Conservation (phyloP, 1,140 invertebrate species). For the Drosophila pallidifrons region DNA sequence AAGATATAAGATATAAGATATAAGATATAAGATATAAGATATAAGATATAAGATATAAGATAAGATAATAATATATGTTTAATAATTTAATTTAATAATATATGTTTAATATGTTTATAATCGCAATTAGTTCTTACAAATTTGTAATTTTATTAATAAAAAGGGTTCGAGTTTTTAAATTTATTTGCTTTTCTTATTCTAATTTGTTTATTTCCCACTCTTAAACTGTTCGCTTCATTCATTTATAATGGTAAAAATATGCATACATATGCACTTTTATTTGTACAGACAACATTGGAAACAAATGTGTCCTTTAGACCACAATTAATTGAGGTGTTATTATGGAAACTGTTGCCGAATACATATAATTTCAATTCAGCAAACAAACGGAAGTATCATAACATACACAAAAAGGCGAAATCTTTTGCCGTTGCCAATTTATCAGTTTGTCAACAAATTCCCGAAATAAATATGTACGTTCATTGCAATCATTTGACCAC, state of each 20-base stretch:
- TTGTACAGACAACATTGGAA: background rate
- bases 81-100: too few species aligned
- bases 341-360: background rate
- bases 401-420: background rate
- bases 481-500: slow-evolving; percentile 10
- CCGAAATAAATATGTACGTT: slow-evolving; percentile 1
- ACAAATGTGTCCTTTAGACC: background rate
- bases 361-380: slow-evolving; percentile 3
- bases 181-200: too few species aligned
- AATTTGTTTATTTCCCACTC: too few species aligned
- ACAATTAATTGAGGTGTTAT: slow-evolving; percentile 1
- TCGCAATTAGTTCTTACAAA: too few species aligned
- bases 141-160: too few species aligned
- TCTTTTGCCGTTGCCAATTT: slow-evolving; percentile 15
- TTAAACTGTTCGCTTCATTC: background rate
- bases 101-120: too few species aligned
- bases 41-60: too few species aligned
- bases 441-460: slow-evolving; percentile 24
- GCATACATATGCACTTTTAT: background rate
- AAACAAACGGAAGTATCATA: background rate
- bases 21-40: too few species aligned
- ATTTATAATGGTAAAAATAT: background rate
- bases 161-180: too few species aligned
- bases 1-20: too few species aligned
- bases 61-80: too few species aligned